Evolutionary conservation across 2,888 invertebrate species (phyloP).

Genomic region (Megalurothrips usitatus): DNA sequence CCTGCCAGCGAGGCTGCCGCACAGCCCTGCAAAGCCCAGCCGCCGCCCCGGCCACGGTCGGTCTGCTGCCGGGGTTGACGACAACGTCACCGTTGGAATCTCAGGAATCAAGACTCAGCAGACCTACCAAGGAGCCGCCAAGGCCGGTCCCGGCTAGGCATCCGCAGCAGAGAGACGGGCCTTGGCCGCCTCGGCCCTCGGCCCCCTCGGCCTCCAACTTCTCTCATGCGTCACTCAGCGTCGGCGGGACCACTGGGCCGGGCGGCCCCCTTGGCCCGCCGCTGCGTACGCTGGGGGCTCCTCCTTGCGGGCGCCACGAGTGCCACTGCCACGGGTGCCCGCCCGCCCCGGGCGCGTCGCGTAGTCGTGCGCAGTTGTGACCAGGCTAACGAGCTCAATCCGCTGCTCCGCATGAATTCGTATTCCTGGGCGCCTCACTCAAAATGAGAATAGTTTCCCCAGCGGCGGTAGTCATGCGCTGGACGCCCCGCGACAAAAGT

Average conservation of each 20-base stretch:
- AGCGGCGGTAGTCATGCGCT: too few species aligned
- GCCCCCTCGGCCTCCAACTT: not conserved
- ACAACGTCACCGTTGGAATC: not conserved
- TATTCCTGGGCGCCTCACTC: constrained; percentile 16
- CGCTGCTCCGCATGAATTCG: constrained; percentile 5
- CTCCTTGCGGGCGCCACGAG: not conserved
- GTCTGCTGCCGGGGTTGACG: too few species aligned
- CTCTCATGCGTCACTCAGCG: constrained; percentile 4
- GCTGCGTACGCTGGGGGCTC: not conserved
- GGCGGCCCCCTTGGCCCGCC: not conserved
- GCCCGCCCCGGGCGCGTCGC: too few species aligned
- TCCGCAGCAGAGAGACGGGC: too few species aligned
- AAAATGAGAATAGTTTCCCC: not conserved
- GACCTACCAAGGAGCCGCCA: too few species aligned
- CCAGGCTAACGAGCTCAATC: not conserved
- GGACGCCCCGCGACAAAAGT: too few species aligned
- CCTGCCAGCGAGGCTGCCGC: too few species aligned
- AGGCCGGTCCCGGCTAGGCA: too few species aligned
- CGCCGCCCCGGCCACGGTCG: too few species aligned
- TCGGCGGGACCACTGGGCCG: not conserved
- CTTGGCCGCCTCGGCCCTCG: not conserved
- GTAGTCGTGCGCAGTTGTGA: not conserved
- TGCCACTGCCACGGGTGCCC: too few species aligned
- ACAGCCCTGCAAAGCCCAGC: too few species aligned
- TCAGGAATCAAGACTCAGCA: not conserved